Percentiles rank a stretch among this genome's conserved stretches.
Conservation (phyloP, 2,797 vertebrate genomes). For the Rhabdophis nuchalis region DNA sequence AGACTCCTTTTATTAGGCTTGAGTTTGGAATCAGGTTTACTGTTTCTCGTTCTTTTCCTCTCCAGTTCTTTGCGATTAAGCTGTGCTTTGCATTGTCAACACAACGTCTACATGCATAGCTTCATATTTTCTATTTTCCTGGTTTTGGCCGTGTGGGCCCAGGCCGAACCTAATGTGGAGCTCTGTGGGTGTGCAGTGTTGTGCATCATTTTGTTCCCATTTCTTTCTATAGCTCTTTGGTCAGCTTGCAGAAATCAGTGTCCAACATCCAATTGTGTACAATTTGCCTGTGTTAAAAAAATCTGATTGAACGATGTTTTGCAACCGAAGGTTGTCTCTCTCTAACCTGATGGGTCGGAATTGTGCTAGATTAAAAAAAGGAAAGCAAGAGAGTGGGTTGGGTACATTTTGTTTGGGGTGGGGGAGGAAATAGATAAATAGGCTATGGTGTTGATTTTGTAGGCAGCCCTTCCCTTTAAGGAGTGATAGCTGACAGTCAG, state of each 20-base stretch:
- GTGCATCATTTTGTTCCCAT: constrained; percentile 26
- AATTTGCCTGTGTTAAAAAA: neutral
- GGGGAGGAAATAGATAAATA: neutral
- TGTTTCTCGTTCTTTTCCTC: neutral
- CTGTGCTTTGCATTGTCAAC: neutral
- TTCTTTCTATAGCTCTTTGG: constrained; percentile 34
- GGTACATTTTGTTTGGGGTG: neutral
- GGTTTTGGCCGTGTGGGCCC: constrained; percentile 24
- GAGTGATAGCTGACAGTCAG: constrained; percentile 16
- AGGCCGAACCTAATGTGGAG: constrained; percentile 17
- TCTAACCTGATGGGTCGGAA: neutral
- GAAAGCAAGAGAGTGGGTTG: neutral
- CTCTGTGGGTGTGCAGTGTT: neutral
- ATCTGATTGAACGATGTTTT: neutral
- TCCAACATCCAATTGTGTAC: neutral
- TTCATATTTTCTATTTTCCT: neutral
- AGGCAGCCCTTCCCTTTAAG: constrained; percentile 36
- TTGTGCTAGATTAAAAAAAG: neutral
- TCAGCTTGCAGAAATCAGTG: constrained; percentile 8
- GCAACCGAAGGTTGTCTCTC: neutral
- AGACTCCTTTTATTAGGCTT: neutral
- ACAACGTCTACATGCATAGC: neutral
- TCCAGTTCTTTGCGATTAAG: neutral
- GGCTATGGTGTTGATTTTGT: neutral
- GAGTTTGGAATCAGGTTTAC: constrained; percentile 5